phyloP scores from a whole-genome alignment of 2,113 vertebrate genomes.

The Antechinus flavipes region DNA sequence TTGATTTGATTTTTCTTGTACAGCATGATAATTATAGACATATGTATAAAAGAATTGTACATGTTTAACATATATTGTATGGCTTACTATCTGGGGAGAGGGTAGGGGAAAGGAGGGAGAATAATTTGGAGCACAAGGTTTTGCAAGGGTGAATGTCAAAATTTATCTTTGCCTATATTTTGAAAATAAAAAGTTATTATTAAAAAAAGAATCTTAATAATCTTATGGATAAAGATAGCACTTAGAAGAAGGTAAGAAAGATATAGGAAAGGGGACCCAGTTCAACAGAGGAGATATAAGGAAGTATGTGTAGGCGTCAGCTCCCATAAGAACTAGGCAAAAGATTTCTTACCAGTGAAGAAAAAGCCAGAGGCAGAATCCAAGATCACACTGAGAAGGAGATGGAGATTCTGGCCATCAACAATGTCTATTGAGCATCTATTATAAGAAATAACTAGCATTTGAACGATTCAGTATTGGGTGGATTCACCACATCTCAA shows the following conservation, averaged over 20 bases:
- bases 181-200: too few species aligned
- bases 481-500: background rate
- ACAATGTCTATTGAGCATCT: background rate
- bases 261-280: background rate
- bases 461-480: background rate
- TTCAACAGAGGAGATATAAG: background rate
- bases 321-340: background rate
- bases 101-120: too few species aligned
- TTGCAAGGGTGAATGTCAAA: too few species aligned
- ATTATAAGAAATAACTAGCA: background rate
- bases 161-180: too few species aligned
- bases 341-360: background rate
- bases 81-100: too few species aligned
- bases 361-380: background rate
- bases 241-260: background rate
- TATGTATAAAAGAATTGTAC: too few species aligned
- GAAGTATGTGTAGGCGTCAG: background rate
- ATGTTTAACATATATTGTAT: too few species aligned
- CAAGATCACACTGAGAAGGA: background rate
- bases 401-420: background rate
- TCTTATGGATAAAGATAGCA: background rate
- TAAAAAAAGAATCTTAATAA: background rate
- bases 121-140: too few species aligned
- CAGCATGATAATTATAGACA: too few species aligned
- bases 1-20: too few species aligned